phyloP scores from a whole-genome alignment of 2,888 invertebrate genomes.

The Acanthococcus lagerstroemiae region DNA sequence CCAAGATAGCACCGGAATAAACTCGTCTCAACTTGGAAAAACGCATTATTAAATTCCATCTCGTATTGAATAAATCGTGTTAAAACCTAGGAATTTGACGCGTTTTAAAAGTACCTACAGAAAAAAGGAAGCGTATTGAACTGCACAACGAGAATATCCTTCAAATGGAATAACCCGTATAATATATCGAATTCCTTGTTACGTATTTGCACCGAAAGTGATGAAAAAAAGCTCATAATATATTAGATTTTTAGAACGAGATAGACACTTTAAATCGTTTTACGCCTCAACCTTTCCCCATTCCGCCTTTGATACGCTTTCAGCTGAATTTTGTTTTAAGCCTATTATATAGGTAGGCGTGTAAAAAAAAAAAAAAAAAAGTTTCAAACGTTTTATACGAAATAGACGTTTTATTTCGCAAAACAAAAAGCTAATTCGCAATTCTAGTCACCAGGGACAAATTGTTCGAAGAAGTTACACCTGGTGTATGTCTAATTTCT shows the following conservation, averaged over 20 bases:
- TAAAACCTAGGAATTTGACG: conserved; percentile 13
- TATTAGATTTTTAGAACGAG: too few species aligned
- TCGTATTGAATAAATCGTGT: conserved; percentile 24
- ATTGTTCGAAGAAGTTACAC: not conserved
- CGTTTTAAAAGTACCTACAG: not conserved
- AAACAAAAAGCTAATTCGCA: not conserved
- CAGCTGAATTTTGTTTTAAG: too few species aligned
- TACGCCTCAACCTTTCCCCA: too few species aligned
- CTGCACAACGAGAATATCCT: not conserved
- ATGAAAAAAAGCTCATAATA: too few species aligned
- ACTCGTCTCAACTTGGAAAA: conserved; percentile 19
- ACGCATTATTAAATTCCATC: conserved; percentile 28
- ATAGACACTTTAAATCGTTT: too few species aligned
- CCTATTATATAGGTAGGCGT: not conserved
- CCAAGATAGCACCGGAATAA: conserved; percentile 7
- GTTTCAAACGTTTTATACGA: not conserved
- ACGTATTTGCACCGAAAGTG: not conserved
- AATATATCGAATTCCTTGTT: not conserved
- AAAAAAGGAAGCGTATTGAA: not conserved
- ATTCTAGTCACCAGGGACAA: not conserved
- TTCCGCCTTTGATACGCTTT: too few species aligned
- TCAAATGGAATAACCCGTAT: not conserved
- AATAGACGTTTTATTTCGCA: not conserved
- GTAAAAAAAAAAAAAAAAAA: not conserved
- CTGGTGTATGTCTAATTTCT: too few species aligned